Evolutionary conservation across 2,888 invertebrate species (phyloP), one percentile per base, ranked within the genome.

Genomic region (Harpagoxenus sublaevis): DNA sequence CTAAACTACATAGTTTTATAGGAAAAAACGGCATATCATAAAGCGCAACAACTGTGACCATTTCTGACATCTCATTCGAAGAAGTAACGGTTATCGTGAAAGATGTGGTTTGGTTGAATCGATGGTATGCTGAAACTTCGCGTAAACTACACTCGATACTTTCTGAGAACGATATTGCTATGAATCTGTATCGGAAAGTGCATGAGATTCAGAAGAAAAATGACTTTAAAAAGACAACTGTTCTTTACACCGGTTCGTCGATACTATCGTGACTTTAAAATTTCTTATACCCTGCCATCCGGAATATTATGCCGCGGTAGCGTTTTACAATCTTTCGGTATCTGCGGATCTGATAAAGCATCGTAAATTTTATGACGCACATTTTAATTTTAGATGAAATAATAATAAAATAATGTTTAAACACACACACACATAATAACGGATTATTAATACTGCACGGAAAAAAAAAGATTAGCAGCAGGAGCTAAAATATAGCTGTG

Each of bases 71-170:
- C 60, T 70, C 18, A 55, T 15, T n/a, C 53, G 18, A 53, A 28
- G 23, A 66, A 68, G 31, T 57, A 68, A 55, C 62, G 28, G 78
- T 55, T 60, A 79, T 48, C 79, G 71, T 39, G 39, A 60, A 28
- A 70, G n/a, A 55, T 66, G 39, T 78, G 66, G 53, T 78, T 78
- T 39, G 35, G 35, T 35, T 35, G 70, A 60, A 60, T 79, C 60
- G 79, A 71, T 60, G 28, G 60, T 71, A 70, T 18, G 71, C 53
- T 28, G 60, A 71, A 79, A 79, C 79, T 79, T 60, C 4, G 23
- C 79, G 79, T 48, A 60, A 79, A 79, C 79, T 48, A 60, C 35
- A 57, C 70, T 70, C 57, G 45, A 79, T 79, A 79, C 48, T 60
- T 51, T 60, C 39, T 28, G 12, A 48, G 48, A 79, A 79, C 71